Evolutionary conservation across 92 coral and sea anemone species (phyloP), one percentile per base, ranked within the genome.

Genomic region (Actinostola sp.): DNA sequence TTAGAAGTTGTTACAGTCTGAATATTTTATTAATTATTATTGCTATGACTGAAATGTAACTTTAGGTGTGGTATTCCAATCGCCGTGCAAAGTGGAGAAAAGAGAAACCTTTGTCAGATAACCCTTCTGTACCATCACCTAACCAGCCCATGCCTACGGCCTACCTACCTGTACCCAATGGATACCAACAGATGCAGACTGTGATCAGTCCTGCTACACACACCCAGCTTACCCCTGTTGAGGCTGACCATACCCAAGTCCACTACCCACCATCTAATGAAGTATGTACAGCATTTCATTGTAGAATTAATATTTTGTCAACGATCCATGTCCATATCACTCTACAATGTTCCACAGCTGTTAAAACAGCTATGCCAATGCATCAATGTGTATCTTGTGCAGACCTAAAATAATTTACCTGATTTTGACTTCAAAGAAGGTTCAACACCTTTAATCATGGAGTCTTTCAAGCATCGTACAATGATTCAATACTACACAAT

Each of bases 31-130:
- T 48, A 14, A 48, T 17, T 27, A 58, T 11, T 44, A n/a, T 44
- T 44, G 11, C 12, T 44, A 44, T 11, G 12, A 44, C 11, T 11
- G n/a, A n/a, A 28, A 43, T 42, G 31, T 26, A 15, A 30, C 57
- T 60, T 46, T 58, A 95, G 99, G 99, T 95, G 20, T 95, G 99
- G 99, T 89, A 92, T 67, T 92, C 95, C 12, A 95, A 95, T 66
- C 95, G 97, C 14, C 94, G 97, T 70, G 92, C 95, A 68, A 86
- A 89, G 86, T 90, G 92, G 92, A 83, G 97, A 46, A 87, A 85
- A 64, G 93, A 92, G 54, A 76, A 76, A 19, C 89, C 77, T 30
- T 66, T 73, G 20, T 34, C 88, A 0, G 79, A 71, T 6, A 80
- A 87, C 32, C 82, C 96, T 9, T 63, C 88, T 21, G 81, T 77